Percentiles rank a stretch among this genome's conserved stretches.
Conservation (phyloP, 2,113 vertebrate species). For the Dasyurus viverrinus region DNA sequence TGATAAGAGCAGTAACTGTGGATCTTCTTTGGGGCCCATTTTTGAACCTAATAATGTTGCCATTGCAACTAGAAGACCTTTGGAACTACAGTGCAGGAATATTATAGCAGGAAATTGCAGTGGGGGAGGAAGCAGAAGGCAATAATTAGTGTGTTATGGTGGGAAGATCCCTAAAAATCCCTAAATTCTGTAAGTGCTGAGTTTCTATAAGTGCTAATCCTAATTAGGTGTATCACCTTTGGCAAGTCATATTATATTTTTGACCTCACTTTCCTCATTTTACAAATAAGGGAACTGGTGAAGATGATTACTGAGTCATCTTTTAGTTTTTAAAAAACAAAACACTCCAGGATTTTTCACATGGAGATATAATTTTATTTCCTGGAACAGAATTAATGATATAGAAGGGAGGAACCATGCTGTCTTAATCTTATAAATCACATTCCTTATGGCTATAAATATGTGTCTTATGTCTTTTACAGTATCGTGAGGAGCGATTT, state of each 20-base stretch:
- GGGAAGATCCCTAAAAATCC: not conserved
- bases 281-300: not conserved
- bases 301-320: not conserved
- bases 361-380: not conserved
- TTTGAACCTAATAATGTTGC: not conserved
- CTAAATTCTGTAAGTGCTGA: not conserved
- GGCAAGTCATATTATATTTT: not conserved
- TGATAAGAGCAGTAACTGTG: not conserved
- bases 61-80: not conserved
- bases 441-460: not conserved
- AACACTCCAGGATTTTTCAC: not conserved
- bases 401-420: not conserved
- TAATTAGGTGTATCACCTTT: not conserved
- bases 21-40: not conserved
- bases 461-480: not conserved
- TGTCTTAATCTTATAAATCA: not conserved
- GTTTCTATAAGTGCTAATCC: not conserved
- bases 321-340: not conserved
- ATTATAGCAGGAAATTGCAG: not conserved
- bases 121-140: not conserved
- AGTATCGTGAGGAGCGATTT: constrained; percentile 97
- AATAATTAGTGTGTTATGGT: not conserved
- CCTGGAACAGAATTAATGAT: not conserved
- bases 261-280: not conserved
- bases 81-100: not conserved